A percentile compares a stretch with the other conserved stretches of the same genome.
Conservation (phyloP, 2,113 vertebrate genomes). For the Puma concolor region DNA sequence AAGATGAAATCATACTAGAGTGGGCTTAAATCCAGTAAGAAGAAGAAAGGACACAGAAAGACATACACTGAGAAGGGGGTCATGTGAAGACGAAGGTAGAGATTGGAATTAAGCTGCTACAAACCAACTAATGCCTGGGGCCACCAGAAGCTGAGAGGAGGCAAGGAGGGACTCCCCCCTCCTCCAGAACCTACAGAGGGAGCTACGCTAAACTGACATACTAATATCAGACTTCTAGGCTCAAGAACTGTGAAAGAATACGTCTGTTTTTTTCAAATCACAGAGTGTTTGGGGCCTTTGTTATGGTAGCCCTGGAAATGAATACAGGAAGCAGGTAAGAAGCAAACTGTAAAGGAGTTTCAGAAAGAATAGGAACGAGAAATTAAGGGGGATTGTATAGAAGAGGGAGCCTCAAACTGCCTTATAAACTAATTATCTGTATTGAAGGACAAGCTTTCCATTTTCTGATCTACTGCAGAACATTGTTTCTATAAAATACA, state of each 20-base stretch:
- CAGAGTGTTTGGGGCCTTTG: background rate
- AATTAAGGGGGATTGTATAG: background rate
- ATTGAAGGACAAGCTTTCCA: background rate
- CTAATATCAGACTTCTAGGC: background rate
- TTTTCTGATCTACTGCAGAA: background rate
- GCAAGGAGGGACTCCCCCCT: background rate
- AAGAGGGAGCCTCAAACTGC: background rate
- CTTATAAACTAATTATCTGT: background rate
- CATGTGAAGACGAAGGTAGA: background rate
- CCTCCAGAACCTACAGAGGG: background rate
- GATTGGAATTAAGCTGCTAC: background rate
- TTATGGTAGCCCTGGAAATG: background rate
- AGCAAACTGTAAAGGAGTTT: background rate
- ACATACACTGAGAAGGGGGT: background rate
- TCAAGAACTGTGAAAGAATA: background rate
- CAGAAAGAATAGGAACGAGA: background rate
- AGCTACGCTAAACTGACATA: rapidly evolving
- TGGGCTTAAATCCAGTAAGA: background rate
- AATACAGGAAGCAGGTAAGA: background rate
- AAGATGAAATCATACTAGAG: background rate
- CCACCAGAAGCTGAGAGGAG: background rate
- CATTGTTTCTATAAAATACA: background rate
- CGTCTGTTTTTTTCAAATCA: background rate
- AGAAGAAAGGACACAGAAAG: background rate
- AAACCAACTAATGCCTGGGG: background rate